Evolutionary conservation across 2,113 vertebrate species (phyloP).

Genomic region (Lampris megalopsis): DNA sequence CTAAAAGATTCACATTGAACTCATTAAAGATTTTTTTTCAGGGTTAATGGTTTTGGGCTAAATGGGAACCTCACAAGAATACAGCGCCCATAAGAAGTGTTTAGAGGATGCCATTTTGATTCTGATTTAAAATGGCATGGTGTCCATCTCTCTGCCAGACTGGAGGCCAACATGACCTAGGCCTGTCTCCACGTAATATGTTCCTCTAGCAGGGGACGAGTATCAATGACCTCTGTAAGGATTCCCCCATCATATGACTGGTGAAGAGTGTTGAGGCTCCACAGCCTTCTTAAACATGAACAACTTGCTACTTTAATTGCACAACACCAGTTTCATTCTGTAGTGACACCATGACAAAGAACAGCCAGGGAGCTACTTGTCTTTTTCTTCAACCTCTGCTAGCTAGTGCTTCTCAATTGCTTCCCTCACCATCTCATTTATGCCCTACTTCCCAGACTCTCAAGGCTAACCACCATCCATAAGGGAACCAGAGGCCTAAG

Average conservation of each 20-base stretch:
- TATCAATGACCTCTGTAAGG: slow-evolving; percentile 32
- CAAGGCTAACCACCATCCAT: slow-evolving; percentile 48
- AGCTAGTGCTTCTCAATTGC: slow-evolving; percentile 33
- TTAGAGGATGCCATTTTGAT: slow-evolving; percentile 40
- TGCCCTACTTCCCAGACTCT: slow-evolving; percentile 65
- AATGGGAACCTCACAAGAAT: slow-evolving; percentile 53
- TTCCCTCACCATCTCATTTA: slow-evolving; percentile 47
- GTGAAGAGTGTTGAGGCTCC: slow-evolving; percentile 8
- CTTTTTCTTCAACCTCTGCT: slow-evolving; percentile 49
- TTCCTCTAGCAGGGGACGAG: slow-evolving; percentile 29
- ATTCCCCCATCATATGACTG: slow-evolving; percentile 40
- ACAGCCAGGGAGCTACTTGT: slow-evolving; percentile 53
- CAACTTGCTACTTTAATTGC: slow-evolving; percentile 40
- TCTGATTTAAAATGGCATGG: slow-evolving; percentile 61
- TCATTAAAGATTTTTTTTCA: slow-evolving; percentile 45
- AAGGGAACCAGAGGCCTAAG: slow-evolving; percentile 46
- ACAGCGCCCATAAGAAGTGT: slow-evolving; percentile 24
- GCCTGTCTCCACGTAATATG: slow-evolving; percentile 33
- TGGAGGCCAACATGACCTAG: slow-evolving; percentile 55
- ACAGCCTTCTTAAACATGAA: slow-evolving; percentile 28
- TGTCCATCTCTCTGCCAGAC: slow-evolving; percentile 41
- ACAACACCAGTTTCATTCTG: slow-evolving; percentile 23
- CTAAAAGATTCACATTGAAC: slow-evolving; percentile 51
- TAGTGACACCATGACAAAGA: slow-evolving; percentile 29
- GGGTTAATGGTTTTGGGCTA: slow-evolving; percentile 40